Evolutionary conservation across 2,888 invertebrate genomes (phyloP).

Genomic region (Cheilosia vernalis): DNA sequence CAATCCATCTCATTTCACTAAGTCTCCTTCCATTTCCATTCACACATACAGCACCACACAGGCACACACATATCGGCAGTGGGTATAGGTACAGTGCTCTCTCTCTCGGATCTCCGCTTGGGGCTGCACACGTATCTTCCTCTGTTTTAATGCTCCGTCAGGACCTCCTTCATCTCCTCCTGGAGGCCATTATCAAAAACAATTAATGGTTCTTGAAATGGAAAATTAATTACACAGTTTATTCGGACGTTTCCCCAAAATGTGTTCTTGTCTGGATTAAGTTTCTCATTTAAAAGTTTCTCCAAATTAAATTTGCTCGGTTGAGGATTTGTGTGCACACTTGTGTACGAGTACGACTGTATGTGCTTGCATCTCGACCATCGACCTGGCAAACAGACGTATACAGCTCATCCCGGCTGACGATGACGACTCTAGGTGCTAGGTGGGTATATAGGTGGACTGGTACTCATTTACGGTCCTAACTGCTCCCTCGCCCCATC

Average conservation of each 20-base stretch:
- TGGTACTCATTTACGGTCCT: not conserved
- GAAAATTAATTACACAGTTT: constrained; percentile 78
- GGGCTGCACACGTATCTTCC: constrained; percentile 72
- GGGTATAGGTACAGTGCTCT: not conserved
- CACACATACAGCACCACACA: constrained; percentile 12
- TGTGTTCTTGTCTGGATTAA: constrained; percentile 78
- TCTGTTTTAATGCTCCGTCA: constrained; percentile 55
- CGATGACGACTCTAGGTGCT: constrained; percentile 5
- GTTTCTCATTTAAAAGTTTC: constrained; percentile 78
- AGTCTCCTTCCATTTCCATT: constrained; percentile 53
- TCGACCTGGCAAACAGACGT: constrained; percentile 38
- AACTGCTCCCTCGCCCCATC: not conserved
- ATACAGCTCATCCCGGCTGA: constrained; percentile 28
- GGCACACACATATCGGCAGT: not conserved
- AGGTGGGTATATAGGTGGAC: constrained; percentile 12
- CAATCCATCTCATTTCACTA: constrained; percentile 75
- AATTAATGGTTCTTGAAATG: constrained; percentile 78
- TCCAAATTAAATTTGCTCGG: constrained; percentile 78
- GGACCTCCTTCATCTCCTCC: constrained; percentile 67
- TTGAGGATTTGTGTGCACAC: constrained; percentile 73
- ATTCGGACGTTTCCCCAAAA: constrained; percentile 78
- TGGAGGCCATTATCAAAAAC: constrained; percentile 77
- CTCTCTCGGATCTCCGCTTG: constrained; percentile 32
- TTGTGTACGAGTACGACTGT: constrained; percentile 25
- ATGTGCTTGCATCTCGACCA: constrained; percentile 34